Conservation (phyloP, 1,140 invertebrate species). For the Diorhabda elongata region DNA sequence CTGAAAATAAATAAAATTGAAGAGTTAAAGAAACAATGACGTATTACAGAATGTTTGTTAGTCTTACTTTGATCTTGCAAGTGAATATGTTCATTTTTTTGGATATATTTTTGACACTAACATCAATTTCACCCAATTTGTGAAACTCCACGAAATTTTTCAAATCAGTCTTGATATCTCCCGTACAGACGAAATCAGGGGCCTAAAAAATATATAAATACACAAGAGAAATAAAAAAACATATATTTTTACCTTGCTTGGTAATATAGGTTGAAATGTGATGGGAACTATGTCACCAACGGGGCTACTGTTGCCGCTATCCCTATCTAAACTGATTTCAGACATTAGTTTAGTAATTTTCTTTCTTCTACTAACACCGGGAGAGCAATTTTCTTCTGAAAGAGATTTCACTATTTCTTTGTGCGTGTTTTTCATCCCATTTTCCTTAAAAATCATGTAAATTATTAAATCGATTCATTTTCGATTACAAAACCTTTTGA, state of each 20-base stretch:
- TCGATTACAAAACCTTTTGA: no score
- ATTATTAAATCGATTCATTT: no score
- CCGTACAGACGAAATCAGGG: constrained; percentile 25
- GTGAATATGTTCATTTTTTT: constrained; percentile 42
- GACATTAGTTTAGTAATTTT: constrained; percentile 30
- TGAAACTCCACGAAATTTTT: constrained; percentile 30
- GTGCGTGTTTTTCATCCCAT: no score
- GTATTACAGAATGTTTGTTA: neutral
- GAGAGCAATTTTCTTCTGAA: neutral
- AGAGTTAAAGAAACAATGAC: neutral
- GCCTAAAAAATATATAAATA: constrained; percentile 9
- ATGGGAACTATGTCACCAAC: constrained; percentile 12
- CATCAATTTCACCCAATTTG: constrained; percentile 33
- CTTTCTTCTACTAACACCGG: constrained; percentile 12
- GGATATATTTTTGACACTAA: constrained; percentile 22
- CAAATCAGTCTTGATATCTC: constrained; percentile 29
- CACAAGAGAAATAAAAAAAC: neutral
- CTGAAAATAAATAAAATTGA: constrained; percentile 36
- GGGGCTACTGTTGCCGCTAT: constrained; percentile 34
- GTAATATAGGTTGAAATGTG: no score
- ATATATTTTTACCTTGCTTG: no score
- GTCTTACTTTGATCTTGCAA: constrained; percentile 46
- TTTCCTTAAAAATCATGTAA: no score
- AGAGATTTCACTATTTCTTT: no score
- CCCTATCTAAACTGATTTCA: constrained; percentile 21